phyloP scores from a whole-genome alignment of 1,140 invertebrate genomes.

The Archivesica marissinica region DNA sequence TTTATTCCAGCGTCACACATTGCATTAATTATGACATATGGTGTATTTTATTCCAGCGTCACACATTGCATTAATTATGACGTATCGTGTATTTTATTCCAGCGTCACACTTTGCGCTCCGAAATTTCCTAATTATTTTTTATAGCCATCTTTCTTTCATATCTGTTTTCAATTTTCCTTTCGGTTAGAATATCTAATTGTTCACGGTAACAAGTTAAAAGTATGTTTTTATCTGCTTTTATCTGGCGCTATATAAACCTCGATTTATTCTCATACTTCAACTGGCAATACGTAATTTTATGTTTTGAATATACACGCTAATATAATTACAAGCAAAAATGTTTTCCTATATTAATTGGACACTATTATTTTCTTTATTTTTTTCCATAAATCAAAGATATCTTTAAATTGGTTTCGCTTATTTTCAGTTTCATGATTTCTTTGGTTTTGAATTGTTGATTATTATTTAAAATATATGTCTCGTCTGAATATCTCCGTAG shows the following conservation, averaged over 20 bases:
- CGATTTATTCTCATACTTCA: constrained; percentile 3
- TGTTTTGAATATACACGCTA: neutral
- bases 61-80: too few species aligned
- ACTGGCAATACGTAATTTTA: constrained; percentile 7
- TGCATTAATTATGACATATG: too few species aligned
- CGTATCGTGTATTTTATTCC: too few species aligned
- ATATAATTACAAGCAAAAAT: neutral
- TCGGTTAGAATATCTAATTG: constrained; percentile 5
- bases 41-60: too few species aligned
- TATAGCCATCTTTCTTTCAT: neutral
- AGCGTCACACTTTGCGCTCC: too few species aligned
- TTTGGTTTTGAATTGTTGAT: neutral
- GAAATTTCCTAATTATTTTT: constrained; percentile 9
- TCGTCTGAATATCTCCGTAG: neutral
- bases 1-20: too few species aligned
- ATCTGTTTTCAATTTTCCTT: constrained; percentile 17
- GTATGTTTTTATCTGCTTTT: constrained; percentile 18
- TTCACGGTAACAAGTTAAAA: constrained; percentile 17
- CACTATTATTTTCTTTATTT: neutral
- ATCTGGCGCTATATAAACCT: constrained; percentile 30
- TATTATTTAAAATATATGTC: neutral
- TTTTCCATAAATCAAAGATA: constrained; percentile 24
- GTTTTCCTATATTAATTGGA: too few species aligned
- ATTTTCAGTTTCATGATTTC: constrained; percentile 5
- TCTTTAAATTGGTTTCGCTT: neutral